Base-by-base conservation (phyloP, 2,113 vertebrate genomes). In the Bambusicola thoracicus region DNA sequence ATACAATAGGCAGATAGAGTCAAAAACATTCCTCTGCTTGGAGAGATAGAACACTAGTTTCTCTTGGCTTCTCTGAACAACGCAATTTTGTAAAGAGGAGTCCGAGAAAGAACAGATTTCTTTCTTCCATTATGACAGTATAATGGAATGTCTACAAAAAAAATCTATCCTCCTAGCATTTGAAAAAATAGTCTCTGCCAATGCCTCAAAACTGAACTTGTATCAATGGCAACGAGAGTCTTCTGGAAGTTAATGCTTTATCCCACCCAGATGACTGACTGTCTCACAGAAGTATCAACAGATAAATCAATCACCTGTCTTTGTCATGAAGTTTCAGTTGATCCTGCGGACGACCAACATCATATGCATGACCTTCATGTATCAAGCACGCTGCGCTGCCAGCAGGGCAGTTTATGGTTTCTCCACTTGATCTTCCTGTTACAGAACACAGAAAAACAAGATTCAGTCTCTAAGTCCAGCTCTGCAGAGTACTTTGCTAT, bases 341-440 rank as follows among this genome's bases (percentile, higher is more conserved):
- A 7, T 93, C 84, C 72, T 85, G 93, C 6, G 99, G 99, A 27
- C 15, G 97, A 34, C 99, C 99, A 79, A 99, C 98, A 55, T 98
- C 97, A 67, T 96, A 98, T 0, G 80, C 97, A 25, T 58, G 92
- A 10, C 94, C 72, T 4, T 78, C 80, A 22, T 94, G 98, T 59
- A 98, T 69, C 83, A 99, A 97, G 90, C 99, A 99, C 75, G 99
- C 99, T 10, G 99, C 98, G 7, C 98, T 97, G 8, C 94, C 98
- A 14, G 74, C 24, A 6, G 98, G 97, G 91, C 99, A 99, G 24
- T 5, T 62, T 4, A 61, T 95, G 18, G 96, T 94, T 61, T 97
- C 97, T 3, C 14, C 88, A 38, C 96, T 97, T 88, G 96, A 44
- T 8, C 91, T 89, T 62, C 97, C 96, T 68, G 87, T 91, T 66